Percentiles rank a stretch among this genome's conserved stretches.
Conservation (phyloP, 2,113 vertebrate species). For the Meriones unguiculatus region DNA sequence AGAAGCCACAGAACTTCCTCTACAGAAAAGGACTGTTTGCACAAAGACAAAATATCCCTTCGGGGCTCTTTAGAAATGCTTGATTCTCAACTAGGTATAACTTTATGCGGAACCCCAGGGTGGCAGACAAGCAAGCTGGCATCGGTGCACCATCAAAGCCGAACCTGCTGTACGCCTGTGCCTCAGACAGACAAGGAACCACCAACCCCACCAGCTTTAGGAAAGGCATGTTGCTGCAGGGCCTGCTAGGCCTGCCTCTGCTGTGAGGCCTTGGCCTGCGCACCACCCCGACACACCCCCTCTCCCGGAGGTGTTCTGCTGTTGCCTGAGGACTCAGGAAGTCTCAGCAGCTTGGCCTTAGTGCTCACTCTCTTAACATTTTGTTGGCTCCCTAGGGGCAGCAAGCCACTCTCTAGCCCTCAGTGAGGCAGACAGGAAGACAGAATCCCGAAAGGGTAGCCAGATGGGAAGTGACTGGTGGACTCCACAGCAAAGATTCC, state of each 20-base stretch:
- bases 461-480: no score
- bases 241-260: background rate
- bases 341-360: background rate
- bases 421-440: background rate
- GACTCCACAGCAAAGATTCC: background rate
- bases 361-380: background rate
- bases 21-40: conserved; percentile 79
- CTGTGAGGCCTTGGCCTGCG: background rate
- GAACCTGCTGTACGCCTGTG: conserved; percentile 42
- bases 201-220: background rate
- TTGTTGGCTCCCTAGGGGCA: background rate
- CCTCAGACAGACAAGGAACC: background rate
- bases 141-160: background rate
- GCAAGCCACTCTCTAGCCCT: background rate
- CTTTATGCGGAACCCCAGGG: conserved; percentile 39
- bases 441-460: background rate
- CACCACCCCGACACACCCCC: background rate
- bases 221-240: background rate
- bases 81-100: conserved; percentile 76
- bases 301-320: background rate
- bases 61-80: conserved; percentile 75
- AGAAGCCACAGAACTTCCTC: conserved; percentile 65
- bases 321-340: background rate
- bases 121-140: conserved; percentile 45
- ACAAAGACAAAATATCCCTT: conserved; percentile 71